A percentile compares a stretch with the other conserved stretches of the same genome.
phyloP scores from a whole-genome alignment of 2,113 vertebrate species.

The Caloenas nicobarica region DNA sequence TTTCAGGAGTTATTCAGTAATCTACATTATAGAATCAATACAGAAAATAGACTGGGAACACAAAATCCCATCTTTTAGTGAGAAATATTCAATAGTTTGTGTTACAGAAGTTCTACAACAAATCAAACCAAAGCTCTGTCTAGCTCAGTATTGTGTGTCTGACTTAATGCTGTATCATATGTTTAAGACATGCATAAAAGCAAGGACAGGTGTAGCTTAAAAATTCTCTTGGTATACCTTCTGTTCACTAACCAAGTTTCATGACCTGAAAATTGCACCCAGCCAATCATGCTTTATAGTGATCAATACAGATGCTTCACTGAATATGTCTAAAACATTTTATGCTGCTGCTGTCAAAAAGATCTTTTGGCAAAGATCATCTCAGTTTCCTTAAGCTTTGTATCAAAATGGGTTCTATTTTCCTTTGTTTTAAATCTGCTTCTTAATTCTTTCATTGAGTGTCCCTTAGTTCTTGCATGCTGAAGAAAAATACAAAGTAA shows the following conservation, averaged over 20 bases:
- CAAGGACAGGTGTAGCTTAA: neutral
- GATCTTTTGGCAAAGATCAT: neutral
- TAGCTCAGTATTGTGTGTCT: neutral
- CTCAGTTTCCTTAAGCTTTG: neutral
- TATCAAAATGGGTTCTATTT: neutral
- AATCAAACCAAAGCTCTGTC: neutral
- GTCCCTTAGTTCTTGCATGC: neutral
- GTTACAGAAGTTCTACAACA: neutral
- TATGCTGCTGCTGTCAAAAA: neutral
- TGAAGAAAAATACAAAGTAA: neutral
- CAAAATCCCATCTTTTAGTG: neutral
- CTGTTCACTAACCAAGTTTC: neutral
- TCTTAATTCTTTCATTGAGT: neutral
- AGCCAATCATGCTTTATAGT: rapidly evolving
- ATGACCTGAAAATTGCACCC: neutral
- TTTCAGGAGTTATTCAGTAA: neutral
- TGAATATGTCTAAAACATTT: neutral
- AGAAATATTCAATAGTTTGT: neutral
- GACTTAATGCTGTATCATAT: neutral
- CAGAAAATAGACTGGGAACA: neutral
- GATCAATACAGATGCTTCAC: neutral
- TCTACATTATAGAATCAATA: neutral
- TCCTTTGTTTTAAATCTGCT: neutral
- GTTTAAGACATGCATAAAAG: neutral
- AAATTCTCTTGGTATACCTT: neutral